Conservation (phyloP, 2,113 vertebrate genomes). For the Apteryx mantelli region DNA sequence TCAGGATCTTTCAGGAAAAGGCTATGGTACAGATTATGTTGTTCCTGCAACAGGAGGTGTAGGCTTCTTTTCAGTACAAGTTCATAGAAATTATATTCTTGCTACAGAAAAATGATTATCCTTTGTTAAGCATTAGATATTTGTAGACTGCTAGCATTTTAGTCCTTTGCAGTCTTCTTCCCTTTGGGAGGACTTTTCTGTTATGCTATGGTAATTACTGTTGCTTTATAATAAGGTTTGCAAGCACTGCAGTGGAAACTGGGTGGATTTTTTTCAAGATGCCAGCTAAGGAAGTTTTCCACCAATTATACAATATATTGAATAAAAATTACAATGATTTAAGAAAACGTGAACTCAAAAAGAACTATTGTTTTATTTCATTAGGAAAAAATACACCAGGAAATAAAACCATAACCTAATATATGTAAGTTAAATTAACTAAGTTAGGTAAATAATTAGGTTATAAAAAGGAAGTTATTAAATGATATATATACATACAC, state of each 20-base stretch:
- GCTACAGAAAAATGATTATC: not conserved
- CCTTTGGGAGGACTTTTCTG: not conserved
- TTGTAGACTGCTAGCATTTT: not conserved
- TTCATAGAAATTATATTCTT: not conserved
- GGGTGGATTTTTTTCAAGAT: not conserved
- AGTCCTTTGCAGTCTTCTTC: not conserved
- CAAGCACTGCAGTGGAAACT: not conserved
- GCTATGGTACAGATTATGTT: not conserved
- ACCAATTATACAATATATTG: constrained; percentile 36
- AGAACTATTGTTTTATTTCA: constrained; percentile 3
- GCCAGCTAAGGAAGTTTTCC: constrained; percentile 30
- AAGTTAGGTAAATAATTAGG: constrained; percentile 49
- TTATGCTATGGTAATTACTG: not conserved
- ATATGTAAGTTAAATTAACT: constrained; percentile 1
- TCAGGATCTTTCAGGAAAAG: not conserved
- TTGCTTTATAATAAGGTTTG: constrained; percentile 16
- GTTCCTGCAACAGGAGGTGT: not conserved
- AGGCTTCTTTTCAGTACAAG: not conserved
- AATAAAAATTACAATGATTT: constrained; percentile 45
- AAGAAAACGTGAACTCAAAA: not conserved
- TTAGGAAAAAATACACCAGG: constrained; percentile 31
- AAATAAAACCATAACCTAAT: constrained; percentile 61
- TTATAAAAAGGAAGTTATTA: constrained; percentile 24
- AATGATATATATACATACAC: not conserved
- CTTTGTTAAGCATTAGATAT: not conserved